A percentile compares a stretch with the other conserved stretches of the same genome.
Conservation (phyloP, 2,113 vertebrate species). For the Festucalex cinctus region DNA sequence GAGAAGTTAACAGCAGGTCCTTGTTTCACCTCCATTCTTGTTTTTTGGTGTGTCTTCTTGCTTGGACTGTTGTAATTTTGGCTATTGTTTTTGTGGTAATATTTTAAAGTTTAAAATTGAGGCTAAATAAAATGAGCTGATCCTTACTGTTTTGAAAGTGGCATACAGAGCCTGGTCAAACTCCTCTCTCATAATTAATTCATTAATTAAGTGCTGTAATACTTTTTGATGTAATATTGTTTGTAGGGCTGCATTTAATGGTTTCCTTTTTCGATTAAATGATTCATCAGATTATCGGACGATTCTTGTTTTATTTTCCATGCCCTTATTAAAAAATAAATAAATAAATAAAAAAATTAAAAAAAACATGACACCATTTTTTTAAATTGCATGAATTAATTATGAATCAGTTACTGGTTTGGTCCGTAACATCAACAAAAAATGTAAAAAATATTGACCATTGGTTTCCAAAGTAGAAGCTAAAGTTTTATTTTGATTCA, state of each 20-base stretch:
- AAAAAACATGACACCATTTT: no score
- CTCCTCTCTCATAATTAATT: background rate
- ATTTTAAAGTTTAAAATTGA: background rate
- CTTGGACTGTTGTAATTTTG: background rate
- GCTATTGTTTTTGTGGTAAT: background rate
- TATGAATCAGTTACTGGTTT: no score
- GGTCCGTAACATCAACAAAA: no score
- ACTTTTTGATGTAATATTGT: conserved; percentile 12
- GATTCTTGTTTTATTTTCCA: no score
- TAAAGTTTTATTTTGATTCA: no score
- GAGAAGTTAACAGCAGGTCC: background rate
- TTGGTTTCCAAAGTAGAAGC: no score
- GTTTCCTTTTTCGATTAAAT: no score
- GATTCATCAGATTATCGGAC: no score
- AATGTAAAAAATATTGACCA: background rate
- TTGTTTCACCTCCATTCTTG: background rate
- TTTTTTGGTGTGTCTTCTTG: background rate
- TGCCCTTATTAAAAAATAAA: no score
- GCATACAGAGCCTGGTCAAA: background rate
- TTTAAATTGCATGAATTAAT: no score
- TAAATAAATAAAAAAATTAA: no score
- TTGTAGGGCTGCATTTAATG: conserved; percentile 7
- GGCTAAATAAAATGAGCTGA: background rate
- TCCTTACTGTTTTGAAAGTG: no score
- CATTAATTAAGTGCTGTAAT: background rate